phyloP scores from a whole-genome alignment of 2,797 vertebrate species.

The Syngnathus acus region DNA sequence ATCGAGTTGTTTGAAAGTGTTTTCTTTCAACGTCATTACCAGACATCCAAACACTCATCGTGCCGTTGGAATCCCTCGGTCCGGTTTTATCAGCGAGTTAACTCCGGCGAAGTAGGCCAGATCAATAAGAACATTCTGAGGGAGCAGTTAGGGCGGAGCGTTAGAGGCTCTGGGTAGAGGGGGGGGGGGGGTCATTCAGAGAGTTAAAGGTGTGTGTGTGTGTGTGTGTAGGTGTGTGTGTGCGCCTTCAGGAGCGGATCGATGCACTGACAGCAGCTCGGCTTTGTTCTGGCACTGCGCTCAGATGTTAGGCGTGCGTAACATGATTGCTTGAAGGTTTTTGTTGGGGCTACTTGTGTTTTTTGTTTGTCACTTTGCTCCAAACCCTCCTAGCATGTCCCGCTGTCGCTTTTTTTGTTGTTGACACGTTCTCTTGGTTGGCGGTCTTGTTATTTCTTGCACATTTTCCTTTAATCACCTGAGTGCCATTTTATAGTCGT shows the following conservation, averaged over 20 bases:
- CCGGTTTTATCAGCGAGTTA: constrained; percentile 85
- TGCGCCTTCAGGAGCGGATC: constrained; percentile 90
- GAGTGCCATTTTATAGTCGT: constrained; percentile 7
- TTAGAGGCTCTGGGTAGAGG: constrained; percentile 36
- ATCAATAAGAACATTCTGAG: constrained; percentile 91
- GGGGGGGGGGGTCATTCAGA: constrained; percentile 78
- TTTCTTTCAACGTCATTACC: constrained; percentile 29
- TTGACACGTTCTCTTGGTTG: constrained; percentile 26
- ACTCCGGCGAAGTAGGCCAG: constrained; percentile 81
- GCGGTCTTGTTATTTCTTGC: constrained; percentile 22
- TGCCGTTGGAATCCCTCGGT: constrained; percentile 75
- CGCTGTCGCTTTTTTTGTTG: constrained; percentile 53
- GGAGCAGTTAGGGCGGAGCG: constrained; percentile 63
- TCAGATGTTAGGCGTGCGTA: constrained; percentile 91
- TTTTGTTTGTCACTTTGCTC: constrained; percentile 67
- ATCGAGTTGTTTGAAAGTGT: not conserved
- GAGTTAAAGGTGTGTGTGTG: constrained; percentile 57
- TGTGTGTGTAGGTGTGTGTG: constrained; percentile 34
- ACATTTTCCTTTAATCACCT: constrained; percentile 4
- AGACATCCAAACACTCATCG: constrained; percentile 61
- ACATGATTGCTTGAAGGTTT: constrained; percentile 98
- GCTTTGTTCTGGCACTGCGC: constrained; percentile 92
- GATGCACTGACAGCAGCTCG: constrained; percentile 84
- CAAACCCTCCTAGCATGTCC: constrained; percentile 45
- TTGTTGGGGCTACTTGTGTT: constrained; percentile 74